Evolutionary conservation across 2,113 vertebrate species (phyloP).

Genomic region (Pipra filicauda): DNA sequence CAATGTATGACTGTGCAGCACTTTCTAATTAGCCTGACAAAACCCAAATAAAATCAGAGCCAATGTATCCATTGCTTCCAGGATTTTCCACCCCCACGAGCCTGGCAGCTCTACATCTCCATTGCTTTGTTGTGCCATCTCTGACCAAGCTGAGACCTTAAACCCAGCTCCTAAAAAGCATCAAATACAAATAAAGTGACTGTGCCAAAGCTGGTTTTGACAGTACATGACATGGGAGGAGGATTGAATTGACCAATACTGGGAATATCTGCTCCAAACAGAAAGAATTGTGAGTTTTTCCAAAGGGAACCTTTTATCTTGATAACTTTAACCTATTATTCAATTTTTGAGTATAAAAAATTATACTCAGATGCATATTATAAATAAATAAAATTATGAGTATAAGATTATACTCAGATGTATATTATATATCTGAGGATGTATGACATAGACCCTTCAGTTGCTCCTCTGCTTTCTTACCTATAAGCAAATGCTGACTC

Average conservation of each 20-base stretch:
- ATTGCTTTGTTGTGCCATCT: not conserved
- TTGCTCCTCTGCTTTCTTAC: not conserved
- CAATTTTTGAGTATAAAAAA: not conserved
- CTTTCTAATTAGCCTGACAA: not conserved
- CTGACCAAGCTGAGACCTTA: not conserved
- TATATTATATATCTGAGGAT: not conserved
- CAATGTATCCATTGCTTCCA: not conserved
- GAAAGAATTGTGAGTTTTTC: not conserved
- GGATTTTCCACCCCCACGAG: not conserved
- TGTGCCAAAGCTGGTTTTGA: not conserved
- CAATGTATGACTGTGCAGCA: not conserved
- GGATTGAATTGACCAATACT: not conserved
- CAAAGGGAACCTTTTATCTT: not conserved
- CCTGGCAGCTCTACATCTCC: not conserved
- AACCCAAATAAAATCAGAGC: not conserved
- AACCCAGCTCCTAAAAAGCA: not conserved
- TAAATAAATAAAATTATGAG: too few species aligned
- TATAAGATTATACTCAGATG: too few species aligned
- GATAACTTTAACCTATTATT: not conserved
- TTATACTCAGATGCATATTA: too few species aligned
- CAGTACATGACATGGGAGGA: fast-evolving
- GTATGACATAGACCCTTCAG: not conserved
- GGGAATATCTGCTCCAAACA: not conserved
- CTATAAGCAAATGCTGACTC: not conserved
- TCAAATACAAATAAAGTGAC: not conserved